A percentile compares a stretch with the other conserved stretches of the same genome.
Evolutionary conservation across 2,113 vertebrate genomes (phyloP).

Genomic region (Theristicus caerulescens): DNA sequence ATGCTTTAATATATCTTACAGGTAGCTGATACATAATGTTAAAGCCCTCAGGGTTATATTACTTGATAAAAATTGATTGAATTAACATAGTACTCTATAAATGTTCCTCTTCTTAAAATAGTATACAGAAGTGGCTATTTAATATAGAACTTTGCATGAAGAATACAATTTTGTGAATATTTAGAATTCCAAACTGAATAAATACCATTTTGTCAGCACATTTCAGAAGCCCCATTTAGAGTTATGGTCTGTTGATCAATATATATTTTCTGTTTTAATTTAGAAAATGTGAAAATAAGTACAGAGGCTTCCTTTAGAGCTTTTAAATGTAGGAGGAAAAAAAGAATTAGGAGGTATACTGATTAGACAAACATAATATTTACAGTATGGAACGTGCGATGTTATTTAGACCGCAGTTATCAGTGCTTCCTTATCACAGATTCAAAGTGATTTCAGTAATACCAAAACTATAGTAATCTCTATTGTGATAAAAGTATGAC

Average conservation of each 20-base stretch:
- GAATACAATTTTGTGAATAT: not conserved
- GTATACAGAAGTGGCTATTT: not conserved
- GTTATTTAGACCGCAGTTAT: not conserved
- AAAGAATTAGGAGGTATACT: not conserved
- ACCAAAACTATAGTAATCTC: not conserved
- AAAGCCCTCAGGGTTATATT: not conserved
- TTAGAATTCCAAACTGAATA: not conserved
- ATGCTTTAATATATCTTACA: not conserved
- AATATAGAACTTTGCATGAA: not conserved
- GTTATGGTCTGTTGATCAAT: not conserved
- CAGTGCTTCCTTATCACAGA: not conserved
- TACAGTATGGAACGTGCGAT: not conserved
- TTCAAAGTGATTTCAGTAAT: not conserved
- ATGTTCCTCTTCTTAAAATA: not conserved
- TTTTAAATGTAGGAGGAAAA: not conserved
- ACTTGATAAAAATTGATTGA: not conserved
- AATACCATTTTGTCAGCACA: not conserved
- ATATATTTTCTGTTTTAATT: not conserved
- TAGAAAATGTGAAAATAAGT: not conserved
- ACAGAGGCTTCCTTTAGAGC: not conserved
- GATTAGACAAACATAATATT: not conserved
- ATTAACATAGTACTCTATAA: not conserved
- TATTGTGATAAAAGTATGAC: not conserved
- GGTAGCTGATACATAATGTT: not conserved
- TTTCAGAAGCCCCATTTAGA: not conserved